Evolutionary conservation across 2,888 invertebrate species (phyloP), one percentile per base, ranked within the genome.

Genomic region (Euplagia quadripunctaria): DNA sequence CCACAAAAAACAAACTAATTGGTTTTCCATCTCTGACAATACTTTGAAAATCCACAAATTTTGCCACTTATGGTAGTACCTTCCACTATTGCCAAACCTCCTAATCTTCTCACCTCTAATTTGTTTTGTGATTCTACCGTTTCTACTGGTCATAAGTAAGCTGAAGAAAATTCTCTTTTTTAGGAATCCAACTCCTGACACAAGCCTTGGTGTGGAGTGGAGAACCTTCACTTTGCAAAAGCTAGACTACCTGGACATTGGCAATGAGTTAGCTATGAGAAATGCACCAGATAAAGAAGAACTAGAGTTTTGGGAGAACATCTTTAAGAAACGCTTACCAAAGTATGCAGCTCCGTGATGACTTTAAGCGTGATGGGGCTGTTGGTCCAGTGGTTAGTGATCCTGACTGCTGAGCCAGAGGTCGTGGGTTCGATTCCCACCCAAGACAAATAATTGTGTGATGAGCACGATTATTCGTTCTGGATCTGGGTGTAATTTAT

Each of bases 121-220:
- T 31, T 31, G 31, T 31, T 1, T 31, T 31, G 31, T 31, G 31
- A 31, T 31, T 31, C 31, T 31, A 31, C 52, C 52, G 1, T 7
- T n/a, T 8, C n/a, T 1, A 55, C 9, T 55, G n/a, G 1, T 55
- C 55, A 58, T 58, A 58, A 58, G 4, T 58, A 58, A 58, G 20
- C n/a, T 20, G 20, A 20, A 20, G 11, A 58, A 12, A 58, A 4
- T 31, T 64, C 85, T 70, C 4, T 49, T 43, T 84, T 78, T 4
- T 78, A 92, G 92, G 11, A 86, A 92, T 71, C 92, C 92, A 12
- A 92, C 92, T 5, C 91, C 90, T 0, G 89, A 89, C 42, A 74
- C 79, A 3, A 82, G 77, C 17, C 72, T 88, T 0, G 88, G 85
- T 8, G 85, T 79, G 0, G 79, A 79, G 51, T 93, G 92, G 92